Evolutionary conservation across 2,888 invertebrate genomes (phyloP).

Genomic region (Synergus umbraculus): DNA sequence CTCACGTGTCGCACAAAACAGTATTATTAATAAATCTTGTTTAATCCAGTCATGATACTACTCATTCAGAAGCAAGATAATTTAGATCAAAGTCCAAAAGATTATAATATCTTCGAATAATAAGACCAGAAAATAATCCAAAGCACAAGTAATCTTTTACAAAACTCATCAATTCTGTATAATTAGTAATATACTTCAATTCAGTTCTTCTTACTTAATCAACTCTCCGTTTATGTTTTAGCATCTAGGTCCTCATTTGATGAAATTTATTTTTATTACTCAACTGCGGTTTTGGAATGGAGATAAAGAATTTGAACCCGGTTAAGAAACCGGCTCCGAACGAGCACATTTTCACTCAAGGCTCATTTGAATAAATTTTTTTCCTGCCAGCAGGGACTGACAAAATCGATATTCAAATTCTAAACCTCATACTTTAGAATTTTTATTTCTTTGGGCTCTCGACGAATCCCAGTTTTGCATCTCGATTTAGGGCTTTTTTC

Average conservation of each 20-base stretch:
- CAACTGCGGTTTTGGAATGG: neutral
- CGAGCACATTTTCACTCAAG: slow-evolving; percentile 31
- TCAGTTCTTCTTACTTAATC: neutral
- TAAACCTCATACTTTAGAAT: slow-evolving; percentile 25
- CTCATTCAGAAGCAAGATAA: slow-evolving; percentile 1
- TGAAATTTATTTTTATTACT: neutral
- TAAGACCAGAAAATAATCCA: neutral
- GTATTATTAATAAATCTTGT: slow-evolving; percentile 16
- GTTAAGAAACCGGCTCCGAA: slow-evolving; percentile 12
- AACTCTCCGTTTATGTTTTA: neutral
- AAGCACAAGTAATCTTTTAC: neutral
- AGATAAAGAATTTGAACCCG: neutral
- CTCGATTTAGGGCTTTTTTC: slow-evolving; percentile 26
- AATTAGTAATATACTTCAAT: neutral
- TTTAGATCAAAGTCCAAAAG: slow-evolving; percentile 20
- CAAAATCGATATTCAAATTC: slow-evolving; percentile 28
- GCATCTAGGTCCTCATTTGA: neutral
- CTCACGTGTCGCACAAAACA: neutral
- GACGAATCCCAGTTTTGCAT: slow-evolving; percentile 17
- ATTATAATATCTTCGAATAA: neutral
- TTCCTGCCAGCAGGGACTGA: neutral
- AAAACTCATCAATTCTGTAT: neutral
- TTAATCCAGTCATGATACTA: slow-evolving; percentile 23
- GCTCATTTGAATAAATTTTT: slow-evolving; percentile 23
- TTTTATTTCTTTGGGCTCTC: slow-evolving; percentile 20